Evolutionary conservation across 2,797 vertebrate genomes (phyloP).

Genomic region (Petrocephalus schoutedeni): DNA sequence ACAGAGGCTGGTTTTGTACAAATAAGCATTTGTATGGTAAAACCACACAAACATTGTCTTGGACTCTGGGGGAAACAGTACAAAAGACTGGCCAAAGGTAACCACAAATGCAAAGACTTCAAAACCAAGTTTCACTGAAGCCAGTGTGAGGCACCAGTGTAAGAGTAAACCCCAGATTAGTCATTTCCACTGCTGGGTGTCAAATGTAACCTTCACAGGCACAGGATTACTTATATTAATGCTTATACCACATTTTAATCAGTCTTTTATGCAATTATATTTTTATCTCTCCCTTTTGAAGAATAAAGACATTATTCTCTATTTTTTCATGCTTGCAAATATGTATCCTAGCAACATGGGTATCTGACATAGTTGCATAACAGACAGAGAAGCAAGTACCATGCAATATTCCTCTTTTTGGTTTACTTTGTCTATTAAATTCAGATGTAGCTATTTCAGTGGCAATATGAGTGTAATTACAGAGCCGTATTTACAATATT

Average conservation of each 20-base stretch:
- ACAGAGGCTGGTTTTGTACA: background rate
- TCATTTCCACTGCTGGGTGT: background rate
- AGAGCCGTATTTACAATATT: background rate
- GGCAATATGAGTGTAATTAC: background rate
- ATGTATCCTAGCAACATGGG: slow-evolving; percentile 9
- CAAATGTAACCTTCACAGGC: background rate
- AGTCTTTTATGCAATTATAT: background rate
- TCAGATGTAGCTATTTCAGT: background rate
- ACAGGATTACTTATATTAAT: background rate
- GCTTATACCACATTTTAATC: background rate
- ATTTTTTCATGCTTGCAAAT: background rate
- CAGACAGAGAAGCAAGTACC: background rate
- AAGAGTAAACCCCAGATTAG: background rate
- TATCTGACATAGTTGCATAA: slow-evolving; percentile 13
- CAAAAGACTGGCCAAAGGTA: background rate
- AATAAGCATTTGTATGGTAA: background rate
- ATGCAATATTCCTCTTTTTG: background rate
- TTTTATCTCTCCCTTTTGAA: background rate
- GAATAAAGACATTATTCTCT: background rate
- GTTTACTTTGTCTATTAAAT: background rate
- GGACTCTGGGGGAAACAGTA: background rate
- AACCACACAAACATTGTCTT: background rate
- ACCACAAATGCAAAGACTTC: background rate
- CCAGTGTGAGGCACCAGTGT: background rate
- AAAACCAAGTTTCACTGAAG: background rate